A percentile compares a stretch with the other conserved stretches of the same genome.
Evolutionary conservation across 2,888 invertebrate genomes (phyloP).

Genomic region (Petrolisthes cinctipes): DNA sequence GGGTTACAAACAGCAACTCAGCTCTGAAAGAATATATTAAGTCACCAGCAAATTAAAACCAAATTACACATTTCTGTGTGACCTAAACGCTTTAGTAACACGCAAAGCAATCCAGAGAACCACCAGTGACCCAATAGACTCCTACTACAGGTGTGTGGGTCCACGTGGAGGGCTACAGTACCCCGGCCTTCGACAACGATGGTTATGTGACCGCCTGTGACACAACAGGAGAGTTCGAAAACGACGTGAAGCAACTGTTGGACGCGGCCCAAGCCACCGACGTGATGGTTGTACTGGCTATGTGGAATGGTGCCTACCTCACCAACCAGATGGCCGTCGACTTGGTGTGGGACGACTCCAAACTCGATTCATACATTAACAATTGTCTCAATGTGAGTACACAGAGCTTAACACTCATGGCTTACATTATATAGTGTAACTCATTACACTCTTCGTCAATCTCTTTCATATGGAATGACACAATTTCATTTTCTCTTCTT

Average conservation of each 20-base stretch:
- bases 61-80: too few relatives aligned
- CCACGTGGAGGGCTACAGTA: conserved; percentile 67
- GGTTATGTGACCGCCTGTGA: conserved; percentile 67
- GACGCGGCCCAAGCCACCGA: conserved; percentile 66
- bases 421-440: neutral
- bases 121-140: too few relatives aligned
- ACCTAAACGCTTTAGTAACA: too few relatives aligned
- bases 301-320: conserved; percentile 68
- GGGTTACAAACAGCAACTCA: too few relatives aligned
- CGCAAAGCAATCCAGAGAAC: too few relatives aligned
- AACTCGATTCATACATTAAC: conserved; percentile 67
- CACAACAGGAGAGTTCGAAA: conserved; percentile 66
- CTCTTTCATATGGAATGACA: neutral
- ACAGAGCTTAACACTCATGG: neutral
- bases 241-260: conserved; percentile 66
- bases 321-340: conserved; percentile 66
- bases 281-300: conserved; percentile 67
- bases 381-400: conserved; percentile 67
- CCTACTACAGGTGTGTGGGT: conserved; percentile 67
- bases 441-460: neutral
- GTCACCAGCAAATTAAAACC: too few relatives aligned
- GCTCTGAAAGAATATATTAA: too few relatives aligned
- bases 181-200: conserved; percentile 66
- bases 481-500: neutral
- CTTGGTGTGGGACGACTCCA: conserved; percentile 67